Evolutionary conservation across 2,113 vertebrate species (phyloP), one percentile per base, ranked within the genome.

Genomic region (Triplophysa rosa): DNA sequence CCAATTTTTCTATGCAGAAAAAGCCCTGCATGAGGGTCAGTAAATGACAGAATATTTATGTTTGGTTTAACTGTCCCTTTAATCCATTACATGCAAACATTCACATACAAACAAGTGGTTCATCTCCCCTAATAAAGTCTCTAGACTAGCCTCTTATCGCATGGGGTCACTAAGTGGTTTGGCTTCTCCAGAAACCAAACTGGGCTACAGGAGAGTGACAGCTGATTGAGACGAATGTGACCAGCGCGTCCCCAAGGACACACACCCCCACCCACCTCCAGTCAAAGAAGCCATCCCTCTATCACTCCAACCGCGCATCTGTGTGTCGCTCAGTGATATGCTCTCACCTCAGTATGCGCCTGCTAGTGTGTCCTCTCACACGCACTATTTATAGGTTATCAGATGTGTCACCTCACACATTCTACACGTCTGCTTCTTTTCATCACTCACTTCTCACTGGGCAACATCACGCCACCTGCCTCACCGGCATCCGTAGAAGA

Each of bases 371-470:
- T 52, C 12, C 83, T 67, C 77, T 76, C 70, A 71, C 64, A n/a
- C 68, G 8, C 74, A 65, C 78, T 84, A 86, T 83, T 83, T 83
- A 83, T 81, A 84, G 80, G 78, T 82, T 78, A 79, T 79, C 80
- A 80, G 79, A 82, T 79, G 69, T 83, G 77, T 83, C 75, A 81
- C 75, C 47, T 80, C 54, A 77, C 75, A 77, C 80, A 74, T 80
- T 85, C 78, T 70, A 69, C 66, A 82, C 63, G 12, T 72, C 56
- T 42, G 80, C 71, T 79, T 67, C 73, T 80, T 73, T 69, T 79
- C 67, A 77, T 81, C 82, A 79, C 75, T 62, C 74, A 47, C 65
- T 67, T 77, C 74, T 72, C 52, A 61, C 63, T 19, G 68, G 19
- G 58, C 76, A 54, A 42, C 10, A 73, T 69, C 64, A 59, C 37